phyloP scores from a whole-genome alignment of 2,797 vertebrate genomes.

The Capromys pilorides region DNA sequence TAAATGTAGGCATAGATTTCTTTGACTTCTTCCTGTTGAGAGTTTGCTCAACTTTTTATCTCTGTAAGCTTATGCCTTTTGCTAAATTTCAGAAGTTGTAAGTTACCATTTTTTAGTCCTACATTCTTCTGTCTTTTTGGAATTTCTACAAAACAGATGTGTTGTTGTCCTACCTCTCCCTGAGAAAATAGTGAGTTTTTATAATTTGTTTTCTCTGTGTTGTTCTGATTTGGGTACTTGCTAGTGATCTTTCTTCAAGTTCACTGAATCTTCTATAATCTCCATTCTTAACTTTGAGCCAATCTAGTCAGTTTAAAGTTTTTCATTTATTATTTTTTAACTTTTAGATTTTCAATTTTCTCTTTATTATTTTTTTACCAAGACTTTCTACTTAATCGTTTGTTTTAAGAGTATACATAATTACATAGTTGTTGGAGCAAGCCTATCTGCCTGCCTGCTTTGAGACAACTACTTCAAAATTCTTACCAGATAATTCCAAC shows the following conservation, averaged over 20 bases:
- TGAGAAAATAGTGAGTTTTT: background rate
- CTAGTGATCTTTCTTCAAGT: background rate
- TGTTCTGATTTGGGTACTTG: background rate
- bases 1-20: background rate
- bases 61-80: background rate
- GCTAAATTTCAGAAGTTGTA: background rate
- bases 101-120: background rate
- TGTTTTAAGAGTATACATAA: background rate
- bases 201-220: background rate
- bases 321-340: background rate
- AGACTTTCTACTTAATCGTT: background rate
- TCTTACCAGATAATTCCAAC: background rate
- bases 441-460: background rate
- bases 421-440: background rate
- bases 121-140: background rate
- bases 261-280: background rate
- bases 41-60: background rate
- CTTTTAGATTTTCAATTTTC: background rate
- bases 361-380: constrained; percentile 20
- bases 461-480: background rate
- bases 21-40: background rate
- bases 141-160: background rate
- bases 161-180: background rate
- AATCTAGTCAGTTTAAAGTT: background rate
- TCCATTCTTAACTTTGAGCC: background rate